Evolutionary conservation across 2,888 invertebrate genomes (phyloP).

Genomic region (Zhuqinia jingwanae): DNA sequence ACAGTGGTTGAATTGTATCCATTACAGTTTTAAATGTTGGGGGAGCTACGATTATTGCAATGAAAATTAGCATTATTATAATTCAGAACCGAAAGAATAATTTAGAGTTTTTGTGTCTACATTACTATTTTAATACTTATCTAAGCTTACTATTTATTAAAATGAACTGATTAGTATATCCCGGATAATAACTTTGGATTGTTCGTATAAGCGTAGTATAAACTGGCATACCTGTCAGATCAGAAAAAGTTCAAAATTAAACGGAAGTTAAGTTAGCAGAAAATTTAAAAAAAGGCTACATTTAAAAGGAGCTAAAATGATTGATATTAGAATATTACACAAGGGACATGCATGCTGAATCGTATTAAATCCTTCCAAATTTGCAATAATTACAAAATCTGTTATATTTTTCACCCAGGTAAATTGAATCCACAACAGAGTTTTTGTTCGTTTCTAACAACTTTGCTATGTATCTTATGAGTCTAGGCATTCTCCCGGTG

Average conservation of each 20-base stretch:
- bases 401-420: conserved; percentile 52
- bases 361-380: conserved; percentile 51
- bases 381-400: conserved; percentile 24
- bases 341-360: conserved; percentile 43
- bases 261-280: too few species aligned
- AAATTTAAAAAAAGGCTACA: too few species aligned
- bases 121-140: too few species aligned
- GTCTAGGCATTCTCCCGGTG: conserved; percentile 36
- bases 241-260: background rate
- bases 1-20: conserved; percentile 28
- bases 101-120: too few species aligned
- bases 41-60: too few species aligned
- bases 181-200: conserved; percentile 30
- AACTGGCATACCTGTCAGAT: conserved; percentile 24
- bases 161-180: conserved; percentile 27
- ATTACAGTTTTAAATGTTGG: conserved; percentile 32
- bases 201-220: conserved; percentile 36
- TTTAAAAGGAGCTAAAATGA: background rate
- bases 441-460: conserved; percentile 9
- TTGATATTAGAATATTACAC: conserved; percentile 23
- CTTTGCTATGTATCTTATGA: conserved; percentile 33
- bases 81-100: too few species aligned
- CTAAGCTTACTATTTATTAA: conserved; percentile 44
- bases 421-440: background rate
- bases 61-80: too few species aligned